phyloP scores from a whole-genome alignment of 2,888 invertebrate genomes.

The Rhagonycha fulva region DNA sequence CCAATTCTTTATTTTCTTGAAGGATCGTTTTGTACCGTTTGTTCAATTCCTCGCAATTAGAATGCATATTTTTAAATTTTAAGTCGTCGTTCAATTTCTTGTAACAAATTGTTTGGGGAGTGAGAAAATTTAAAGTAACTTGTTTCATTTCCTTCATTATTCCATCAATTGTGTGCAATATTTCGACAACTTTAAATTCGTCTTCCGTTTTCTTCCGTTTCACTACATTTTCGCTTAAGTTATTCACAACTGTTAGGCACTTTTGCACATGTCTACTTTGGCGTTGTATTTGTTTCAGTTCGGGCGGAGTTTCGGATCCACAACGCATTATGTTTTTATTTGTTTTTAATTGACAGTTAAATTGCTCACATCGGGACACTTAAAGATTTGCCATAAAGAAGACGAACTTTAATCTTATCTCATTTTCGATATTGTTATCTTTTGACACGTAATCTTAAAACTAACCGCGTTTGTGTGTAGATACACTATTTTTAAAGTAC shows the following conservation, averaged over 20 bases:
- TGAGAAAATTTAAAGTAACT: background rate
- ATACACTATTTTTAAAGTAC: background rate
- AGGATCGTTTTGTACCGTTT: background rate
- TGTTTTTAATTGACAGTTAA: background rate
- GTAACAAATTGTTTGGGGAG: background rate
- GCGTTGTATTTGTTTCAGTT: background rate
- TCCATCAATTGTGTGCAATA: background rate
- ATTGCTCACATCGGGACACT: background rate
- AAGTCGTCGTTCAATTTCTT: background rate
- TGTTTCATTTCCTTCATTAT: background rate
- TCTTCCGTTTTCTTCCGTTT: background rate
- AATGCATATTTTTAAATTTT: background rate
- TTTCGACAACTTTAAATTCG: background rate
- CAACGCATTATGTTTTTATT: background rate
- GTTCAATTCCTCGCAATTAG: background rate
- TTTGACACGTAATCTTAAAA: background rate
- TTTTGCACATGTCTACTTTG: background rate
- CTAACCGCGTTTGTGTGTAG: background rate
- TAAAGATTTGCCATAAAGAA: background rate
- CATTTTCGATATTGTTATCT: background rate
- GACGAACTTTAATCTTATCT: background rate
- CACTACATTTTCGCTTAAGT: background rate
- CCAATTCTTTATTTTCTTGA: background rate
- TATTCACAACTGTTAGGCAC: background rate
- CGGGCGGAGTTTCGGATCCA: background rate